These are phyloP conservation scores for Muscicapa striata DNA, from an alignment of 2,797 vertebrate genomes.

Conservation along the genomic window DNA sequence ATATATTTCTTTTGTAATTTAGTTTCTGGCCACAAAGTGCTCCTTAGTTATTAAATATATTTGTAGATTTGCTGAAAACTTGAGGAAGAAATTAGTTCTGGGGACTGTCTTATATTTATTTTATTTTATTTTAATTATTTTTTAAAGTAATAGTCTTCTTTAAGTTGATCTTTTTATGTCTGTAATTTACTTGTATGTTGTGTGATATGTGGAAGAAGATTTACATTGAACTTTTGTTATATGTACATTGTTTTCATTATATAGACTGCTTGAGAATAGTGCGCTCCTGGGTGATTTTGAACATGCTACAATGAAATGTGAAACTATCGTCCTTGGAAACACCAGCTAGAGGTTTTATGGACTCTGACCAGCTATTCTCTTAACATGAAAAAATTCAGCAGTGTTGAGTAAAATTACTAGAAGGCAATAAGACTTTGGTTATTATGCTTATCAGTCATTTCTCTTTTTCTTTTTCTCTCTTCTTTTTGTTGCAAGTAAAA, in stretches of 20 bases:
- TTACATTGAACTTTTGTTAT: conserved; percentile 84
- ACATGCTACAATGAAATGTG: conserved; percentile 86
- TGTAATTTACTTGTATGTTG: conserved; percentile 74
- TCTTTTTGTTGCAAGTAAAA: conserved; percentile 57
- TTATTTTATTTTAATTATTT: neutral
- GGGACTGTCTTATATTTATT: neutral
- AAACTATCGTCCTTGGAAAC: conserved; percentile 85
- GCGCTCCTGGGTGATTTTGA: conserved; percentile 89
- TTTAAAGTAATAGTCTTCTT: conserved; percentile 40
- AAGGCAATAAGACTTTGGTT: conserved; percentile 80
- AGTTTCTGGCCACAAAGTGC: conserved; percentile 75
- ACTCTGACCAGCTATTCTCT: conserved; percentile 70
- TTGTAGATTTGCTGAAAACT: conserved; percentile 72
- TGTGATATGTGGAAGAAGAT: conserved; percentile 71
- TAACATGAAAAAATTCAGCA: conserved; percentile 72
- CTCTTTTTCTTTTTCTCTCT: conserved; percentile 33
- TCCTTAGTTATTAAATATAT: conserved; percentile 76
- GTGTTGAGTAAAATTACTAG: conserved; percentile 75
- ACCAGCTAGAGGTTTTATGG: conserved; percentile 88
- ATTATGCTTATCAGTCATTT: conserved; percentile 47
- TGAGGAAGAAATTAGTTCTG: conserved; percentile 74
- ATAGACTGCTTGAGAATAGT: conserved; percentile 96
- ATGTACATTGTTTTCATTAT: conserved; percentile 90
- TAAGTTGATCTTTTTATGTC: conserved; percentile 62
- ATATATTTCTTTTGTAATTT: conserved; percentile 67